Evolutionary conservation across 30 jellyfish, hydroid and myxozoan genomes (phyloP), one percentile per base, ranked within the genome.

Genomic region (Aurelia aurita complex sp. Pacific): DNA sequence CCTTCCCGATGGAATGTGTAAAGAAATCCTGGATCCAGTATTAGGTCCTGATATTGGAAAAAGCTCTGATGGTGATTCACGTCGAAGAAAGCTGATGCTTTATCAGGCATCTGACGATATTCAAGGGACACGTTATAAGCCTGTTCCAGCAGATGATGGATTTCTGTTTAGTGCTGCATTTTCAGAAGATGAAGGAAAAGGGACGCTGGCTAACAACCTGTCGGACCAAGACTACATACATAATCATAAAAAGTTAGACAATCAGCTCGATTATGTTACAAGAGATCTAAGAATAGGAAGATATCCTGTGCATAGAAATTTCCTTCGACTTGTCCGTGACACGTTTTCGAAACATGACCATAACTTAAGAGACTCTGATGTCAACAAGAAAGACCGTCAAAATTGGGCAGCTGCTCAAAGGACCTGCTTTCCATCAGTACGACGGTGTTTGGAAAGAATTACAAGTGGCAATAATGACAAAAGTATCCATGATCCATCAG

Each of bases 31-130:
- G 35, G 87, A 77, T 13, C 77, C 79, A 6, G 59, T 57, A 11
- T 35, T 77, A 16, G 87, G 87, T 33, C 87, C 87, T 7, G 87
- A n/a, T 8, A 77, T 77, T 9, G 87, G 87, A 8, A 77, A 54
- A 6, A 15, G 79, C 8, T 77, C 87, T 62, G 87, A 77, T 57
- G 87, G 87, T 5, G 87, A 77, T 36, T 77, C 87, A 10, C 33
- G 83, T 33, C 11, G 87, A 54, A 52, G 87, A 14, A 77, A 77
- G 62, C n/a, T 77, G 17, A 33, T 23, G 23, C 33, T 16, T 77
- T 10, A 6, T 18, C 87, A 54, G 16, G 23, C 79, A 14, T 54
- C 79, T 12, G 68, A 50, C 23, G 70, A 69, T 38, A 10, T 10
- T 32, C 15, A 43, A n/a, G 29, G 29, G 29, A 23, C 29, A 23